phyloP scores from a whole-genome alignment of 2,113 vertebrate species.

The Anoura caudifer region DNA sequence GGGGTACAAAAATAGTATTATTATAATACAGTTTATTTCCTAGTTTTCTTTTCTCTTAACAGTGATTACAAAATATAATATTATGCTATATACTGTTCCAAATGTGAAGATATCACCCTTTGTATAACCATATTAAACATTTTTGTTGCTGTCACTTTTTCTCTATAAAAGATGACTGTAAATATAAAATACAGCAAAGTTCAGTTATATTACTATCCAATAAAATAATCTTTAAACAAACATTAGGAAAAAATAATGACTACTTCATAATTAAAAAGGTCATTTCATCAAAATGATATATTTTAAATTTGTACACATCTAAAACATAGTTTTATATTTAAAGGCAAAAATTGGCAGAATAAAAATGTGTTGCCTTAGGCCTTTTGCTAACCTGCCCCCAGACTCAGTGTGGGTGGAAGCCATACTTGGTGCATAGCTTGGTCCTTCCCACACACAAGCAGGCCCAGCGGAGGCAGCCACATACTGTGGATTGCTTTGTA shows the following conservation, averaged over 20 bases:
- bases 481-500: too few species aligned
- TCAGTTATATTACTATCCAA: background rate
- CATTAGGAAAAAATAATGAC: background rate
- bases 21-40: background rate
- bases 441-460: too few species aligned
- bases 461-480: too few species aligned
- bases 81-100: background rate
- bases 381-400: too few species aligned
- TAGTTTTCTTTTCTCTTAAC: background rate
- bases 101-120: background rate
- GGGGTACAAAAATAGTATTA: background rate
- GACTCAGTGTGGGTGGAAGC: too few species aligned
- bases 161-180: background rate
- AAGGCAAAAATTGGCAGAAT: conserved; percentile 11
- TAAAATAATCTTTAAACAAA: conserved; percentile 6
- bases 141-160: background rate
- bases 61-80: background rate
- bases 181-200: background rate
- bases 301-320: background rate
- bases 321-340: conserved; percentile 15
- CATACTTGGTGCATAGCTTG: too few species aligned
- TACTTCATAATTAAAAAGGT: background rate
- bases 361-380: background rate
- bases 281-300: background rate
- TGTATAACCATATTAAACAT: background rate